A percentile compares a stretch with the other conserved stretches of the same genome.
Evolutionary conservation across 2,797 vertebrate genomes (phyloP).

Genomic region (Arnoldichthys spilopterus): DNA sequence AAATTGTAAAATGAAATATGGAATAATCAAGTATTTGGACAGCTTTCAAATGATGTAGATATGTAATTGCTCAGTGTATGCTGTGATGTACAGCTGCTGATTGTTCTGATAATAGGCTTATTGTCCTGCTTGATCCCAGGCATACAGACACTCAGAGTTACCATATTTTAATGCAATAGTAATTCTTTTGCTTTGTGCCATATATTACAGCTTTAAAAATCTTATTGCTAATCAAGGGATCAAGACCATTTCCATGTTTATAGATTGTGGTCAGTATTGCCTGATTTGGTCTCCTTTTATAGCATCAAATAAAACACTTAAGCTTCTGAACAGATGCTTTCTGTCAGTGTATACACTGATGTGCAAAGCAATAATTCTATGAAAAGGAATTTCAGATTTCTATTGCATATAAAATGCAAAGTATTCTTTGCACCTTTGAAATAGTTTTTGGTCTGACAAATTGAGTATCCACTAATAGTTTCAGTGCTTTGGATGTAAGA

Average conservation of each 20-base stretch:
- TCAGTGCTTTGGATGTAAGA: constrained; percentile 29
- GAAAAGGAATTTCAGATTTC: neutral
- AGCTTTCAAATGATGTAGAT: neutral
- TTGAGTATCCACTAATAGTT: neutral
- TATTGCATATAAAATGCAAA: constrained; percentile 20
- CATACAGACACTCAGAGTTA: neutral
- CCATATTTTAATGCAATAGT: neutral
- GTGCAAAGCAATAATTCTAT: constrained; percentile 1
- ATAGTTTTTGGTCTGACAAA: neutral
- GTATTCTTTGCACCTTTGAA: neutral
- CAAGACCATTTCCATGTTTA: constrained; percentile 9
- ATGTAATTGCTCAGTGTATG: constrained; percentile 7
- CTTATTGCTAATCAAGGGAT: constrained; percentile 49
- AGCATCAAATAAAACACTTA: constrained; percentile 19
- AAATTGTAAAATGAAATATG: neutral
- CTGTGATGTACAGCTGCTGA: constrained; percentile 11
- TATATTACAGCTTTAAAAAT: neutral
- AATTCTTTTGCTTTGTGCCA: neutral
- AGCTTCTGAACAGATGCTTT: constrained; percentile 13
- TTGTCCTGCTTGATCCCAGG: constrained; percentile 38
- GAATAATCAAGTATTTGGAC: constrained; percentile 6
- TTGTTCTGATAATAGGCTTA: constrained; percentile 42
- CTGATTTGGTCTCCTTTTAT: constrained; percentile 25
- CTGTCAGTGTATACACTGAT: constrained; percentile 23
- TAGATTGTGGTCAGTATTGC: constrained; percentile 15